Evolutionary conservation across 2,888 invertebrate species (phyloP).

Genomic region (Zaprionus bogoriensis): DNA sequence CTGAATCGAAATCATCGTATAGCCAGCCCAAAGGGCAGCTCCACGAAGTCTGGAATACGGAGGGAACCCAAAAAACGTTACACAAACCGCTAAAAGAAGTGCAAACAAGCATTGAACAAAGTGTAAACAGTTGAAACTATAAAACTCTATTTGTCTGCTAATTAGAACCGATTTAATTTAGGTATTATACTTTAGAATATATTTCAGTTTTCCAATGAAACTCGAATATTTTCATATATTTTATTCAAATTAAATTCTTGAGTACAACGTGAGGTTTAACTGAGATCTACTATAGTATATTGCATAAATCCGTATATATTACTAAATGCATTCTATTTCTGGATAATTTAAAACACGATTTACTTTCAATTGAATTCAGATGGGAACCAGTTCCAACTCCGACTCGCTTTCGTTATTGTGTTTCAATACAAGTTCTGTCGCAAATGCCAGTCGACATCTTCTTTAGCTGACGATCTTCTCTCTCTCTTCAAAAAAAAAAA

Average conservation of each 20-base stretch:
- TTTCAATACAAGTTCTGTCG: slow-evolving; percentile 9
- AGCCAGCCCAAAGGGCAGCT: too few species aligned
- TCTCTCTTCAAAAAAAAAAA: slow-evolving; percentile 22
- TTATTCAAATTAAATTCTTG: too few species aligned
- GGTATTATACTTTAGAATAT: not conserved
- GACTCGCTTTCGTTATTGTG: not conserved
- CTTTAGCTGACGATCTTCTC: slow-evolving; percentile 24
- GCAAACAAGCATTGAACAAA: not conserved
- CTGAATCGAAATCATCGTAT: slow-evolving; percentile 17
- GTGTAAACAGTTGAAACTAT: slow-evolving; percentile 4
- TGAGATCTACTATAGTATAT: too few species aligned
- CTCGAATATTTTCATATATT: not conserved
- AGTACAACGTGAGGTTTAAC: too few species aligned
- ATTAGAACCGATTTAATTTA: not conserved
- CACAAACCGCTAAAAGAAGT: not conserved
- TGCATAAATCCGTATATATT: not conserved
- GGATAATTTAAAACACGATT: not conserved
- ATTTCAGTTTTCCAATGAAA: not conserved
- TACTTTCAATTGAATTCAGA: not conserved
- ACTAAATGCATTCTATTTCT: not conserved
- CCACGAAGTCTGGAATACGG: slow-evolving; percentile 39
- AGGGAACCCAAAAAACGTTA: not conserved
- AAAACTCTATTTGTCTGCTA: not conserved
- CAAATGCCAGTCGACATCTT: slow-evolving; percentile 30
- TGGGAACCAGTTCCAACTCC: not conserved